These are phyloP conservation scores for Amblyraja radiata DNA, from an alignment of 2,797 vertebrate genomes.

Conservation along the genomic window DNA sequence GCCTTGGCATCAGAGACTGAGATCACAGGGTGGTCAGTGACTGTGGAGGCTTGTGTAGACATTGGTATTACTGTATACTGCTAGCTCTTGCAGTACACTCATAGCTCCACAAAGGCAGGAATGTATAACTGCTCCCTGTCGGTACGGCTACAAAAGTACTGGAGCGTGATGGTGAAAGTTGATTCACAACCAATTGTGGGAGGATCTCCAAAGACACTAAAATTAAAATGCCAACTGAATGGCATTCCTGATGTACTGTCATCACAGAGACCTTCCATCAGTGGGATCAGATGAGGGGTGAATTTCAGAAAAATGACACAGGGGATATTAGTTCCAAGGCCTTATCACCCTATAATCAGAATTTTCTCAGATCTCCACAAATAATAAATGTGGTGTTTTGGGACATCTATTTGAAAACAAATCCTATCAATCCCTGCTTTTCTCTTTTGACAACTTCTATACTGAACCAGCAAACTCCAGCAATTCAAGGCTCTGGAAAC, in stretches of 20 bases:
- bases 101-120: background rate
- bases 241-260: background rate
- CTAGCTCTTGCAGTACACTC: background rate
- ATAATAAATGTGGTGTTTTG: background rate
- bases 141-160: background rate
- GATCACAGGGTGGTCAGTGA: no score
- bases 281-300: background rate
- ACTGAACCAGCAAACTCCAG: no score
- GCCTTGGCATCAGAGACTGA: no score
- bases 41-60: no score
- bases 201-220: background rate
- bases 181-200: background rate
- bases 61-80: background rate
- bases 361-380: background rate
- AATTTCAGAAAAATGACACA: background rate
- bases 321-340: background rate
- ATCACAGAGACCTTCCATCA: background rate
- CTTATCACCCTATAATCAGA: background rate
- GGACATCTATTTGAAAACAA: background rate
- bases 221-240: background rate
- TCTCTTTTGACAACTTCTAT: background rate
- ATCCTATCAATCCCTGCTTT: background rate
- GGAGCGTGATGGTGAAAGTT: background rate
- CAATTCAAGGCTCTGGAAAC: no score
- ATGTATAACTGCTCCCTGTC: background rate